These are phyloP conservation scores for Doris montereyensis DNA, from an alignment of 2,888 invertebrate genomes.

Conservation along the genomic window DNA sequence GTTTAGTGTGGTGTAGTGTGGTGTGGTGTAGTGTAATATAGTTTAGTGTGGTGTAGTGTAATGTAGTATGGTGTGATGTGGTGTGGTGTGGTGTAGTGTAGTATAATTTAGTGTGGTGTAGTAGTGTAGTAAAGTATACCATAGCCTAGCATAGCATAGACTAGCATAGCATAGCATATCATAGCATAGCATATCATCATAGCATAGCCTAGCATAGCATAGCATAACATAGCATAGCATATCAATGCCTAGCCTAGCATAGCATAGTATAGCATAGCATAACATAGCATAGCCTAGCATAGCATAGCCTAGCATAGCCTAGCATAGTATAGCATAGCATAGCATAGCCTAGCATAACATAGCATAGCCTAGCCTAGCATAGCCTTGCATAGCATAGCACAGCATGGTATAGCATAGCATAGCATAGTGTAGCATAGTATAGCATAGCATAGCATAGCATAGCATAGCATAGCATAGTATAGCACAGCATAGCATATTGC, in stretches of 20 bases:
- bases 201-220: too few relatives aligned
- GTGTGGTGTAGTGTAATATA: neutral
- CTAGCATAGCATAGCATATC: conserved; percentile 12
- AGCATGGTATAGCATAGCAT: neutral
- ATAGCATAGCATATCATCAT: conserved; percentile 16
- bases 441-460: neutral
- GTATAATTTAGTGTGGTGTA: conserved; percentile 15
- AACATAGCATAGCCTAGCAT: conserved; percentile 21
- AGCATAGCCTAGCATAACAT: neutral
- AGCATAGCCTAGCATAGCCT: conserved; percentile 20
- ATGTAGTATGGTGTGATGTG: neutral
- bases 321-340: conserved; percentile 6
- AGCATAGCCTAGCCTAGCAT: conserved; percentile 4
- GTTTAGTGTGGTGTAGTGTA: conserved; percentile 13
- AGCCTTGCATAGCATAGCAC: conserved; percentile 18
- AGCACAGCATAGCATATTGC: too few relatives aligned
- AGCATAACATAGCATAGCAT: conserved; percentile 2
- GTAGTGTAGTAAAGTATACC: conserved; percentile 26
- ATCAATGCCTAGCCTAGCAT: conserved; percentile 16
- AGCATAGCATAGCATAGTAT: conserved; percentile 17
- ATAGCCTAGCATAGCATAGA: conserved; percentile 10
- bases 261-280: conserved; percentile 24
- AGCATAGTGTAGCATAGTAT: neutral
- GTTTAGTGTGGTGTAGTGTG: conserved; percentile 8
- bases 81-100: conserved; percentile 11